A percentile compares a stretch with the other conserved stretches of the same genome.
Evolutionary conservation across 35 echinoderm and acorn worm genomes (phyloP).

Genomic region (Acanthaster planci): DNA sequence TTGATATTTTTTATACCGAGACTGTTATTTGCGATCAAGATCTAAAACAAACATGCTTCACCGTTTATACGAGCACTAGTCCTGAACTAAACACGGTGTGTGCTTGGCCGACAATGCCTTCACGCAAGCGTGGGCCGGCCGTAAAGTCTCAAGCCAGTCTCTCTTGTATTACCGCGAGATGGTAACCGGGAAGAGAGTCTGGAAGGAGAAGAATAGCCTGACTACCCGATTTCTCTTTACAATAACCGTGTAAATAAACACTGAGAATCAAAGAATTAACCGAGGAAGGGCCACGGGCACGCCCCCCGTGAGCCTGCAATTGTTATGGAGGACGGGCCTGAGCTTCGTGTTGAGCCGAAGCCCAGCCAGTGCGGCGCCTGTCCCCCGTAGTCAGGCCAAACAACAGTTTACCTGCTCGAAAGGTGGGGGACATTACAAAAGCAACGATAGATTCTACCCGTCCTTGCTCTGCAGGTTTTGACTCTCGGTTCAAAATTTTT

Average conservation of each 20-base stretch:
- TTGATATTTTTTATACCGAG: no score
- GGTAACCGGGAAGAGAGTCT: no score
- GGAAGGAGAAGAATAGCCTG: not conserved
- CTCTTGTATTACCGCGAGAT: no score
- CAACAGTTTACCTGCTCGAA: no score
- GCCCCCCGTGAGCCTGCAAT: not conserved
- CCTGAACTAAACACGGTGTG: no score
- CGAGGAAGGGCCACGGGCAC: not conserved
- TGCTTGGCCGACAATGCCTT: not conserved
- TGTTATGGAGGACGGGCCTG: not conserved
- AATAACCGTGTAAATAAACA: constrained; percentile 16
- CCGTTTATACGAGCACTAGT: no score
- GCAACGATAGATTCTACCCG: not conserved
- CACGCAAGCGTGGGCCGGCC: not conserved
- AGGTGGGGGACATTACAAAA: no score
- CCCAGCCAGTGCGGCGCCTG: constrained; percentile 7
- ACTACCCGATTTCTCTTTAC: constrained; percentile 19
- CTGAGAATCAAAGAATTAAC: constrained; percentile 24
- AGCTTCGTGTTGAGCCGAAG: not conserved
- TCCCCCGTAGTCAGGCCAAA: constrained; percentile 2
- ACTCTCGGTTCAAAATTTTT: no score
- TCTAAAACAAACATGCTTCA: no score
- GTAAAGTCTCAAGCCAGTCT: no score
- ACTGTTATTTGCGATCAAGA: no score
- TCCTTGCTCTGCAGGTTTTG: not conserved